Evolutionary conservation across 2,113 vertebrate genomes (phyloP), one percentile per base, ranked within the genome.

Genomic region (Erythrocercus mccallii): DNA sequence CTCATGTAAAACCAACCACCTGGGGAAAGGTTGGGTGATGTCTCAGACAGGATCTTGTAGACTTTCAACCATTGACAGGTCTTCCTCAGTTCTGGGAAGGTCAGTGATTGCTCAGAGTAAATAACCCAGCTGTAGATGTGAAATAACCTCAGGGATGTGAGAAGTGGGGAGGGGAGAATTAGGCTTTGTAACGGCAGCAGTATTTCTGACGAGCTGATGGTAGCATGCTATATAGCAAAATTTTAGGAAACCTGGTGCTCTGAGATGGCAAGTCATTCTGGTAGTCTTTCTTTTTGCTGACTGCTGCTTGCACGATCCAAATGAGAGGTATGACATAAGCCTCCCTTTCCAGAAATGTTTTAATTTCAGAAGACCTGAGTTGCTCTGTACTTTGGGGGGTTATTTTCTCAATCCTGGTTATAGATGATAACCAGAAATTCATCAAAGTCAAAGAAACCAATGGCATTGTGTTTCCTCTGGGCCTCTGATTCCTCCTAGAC

Each of bases 31-130:
- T 11, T 76, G 33, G 13, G 25, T 79, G 51, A 56, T 10, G 5
- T 28, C 56, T 81, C 60, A 60, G 30, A 9, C 45, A 27, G 74
- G 14, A 10, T 60, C 35, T 73, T 0, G 0, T 5, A 50, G 38
- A 37, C 6, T 68, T 89, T 81, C 3, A 5, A 30, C n/a, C 47
- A 11, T 1, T 65, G 37, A 9, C 25, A 57, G 21, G 42, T 35
- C 18, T 77, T 95, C 16, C 42, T 35, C 57, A 38, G 11, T 45
- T 69, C 37, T 80, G 62, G 27, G 81, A 53, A 82, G 44, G 31
- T 53, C 66, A 50, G 28, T 16, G 25, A 10, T 61, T 70, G 25
- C n/a, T 92, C 6, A 8, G 48, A 82, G 40, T 12, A 76, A 33
- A 50, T 53, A 85, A 87, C 42, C 18, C n/a, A 50, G n/a, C 4